Evolutionary conservation across 2,888 invertebrate genomes (phyloP), one percentile per base, ranked within the genome.

Genomic region (Neoascia interrupta): DNA sequence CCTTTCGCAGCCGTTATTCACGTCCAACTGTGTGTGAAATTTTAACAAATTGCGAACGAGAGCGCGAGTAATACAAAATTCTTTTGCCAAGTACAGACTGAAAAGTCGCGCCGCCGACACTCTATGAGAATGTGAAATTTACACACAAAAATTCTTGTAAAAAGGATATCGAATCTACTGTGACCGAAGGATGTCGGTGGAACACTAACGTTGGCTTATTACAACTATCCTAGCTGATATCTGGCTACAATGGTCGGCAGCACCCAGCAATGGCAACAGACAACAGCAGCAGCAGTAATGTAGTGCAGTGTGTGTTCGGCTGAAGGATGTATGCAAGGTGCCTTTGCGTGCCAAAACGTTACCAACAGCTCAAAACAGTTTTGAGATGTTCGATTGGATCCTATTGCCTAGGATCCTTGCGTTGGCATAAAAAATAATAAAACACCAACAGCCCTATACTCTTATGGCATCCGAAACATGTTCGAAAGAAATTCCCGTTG

Each of bases 1-100:
- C 85, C 88, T 87, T 85, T 86, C 87, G 85, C 86, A 85, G 85
- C 85, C 85, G 87, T 86, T 85, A 86, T 87, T 88, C 88, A 87
- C 88, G 87, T 84, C 86, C 84, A 87, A 88, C 88, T 88, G 88
- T 73, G 53, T 47, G 31, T 41, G 23, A 26, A 47, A 34, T 41
- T 28, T 45, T 45, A 76, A 73, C 60, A 47, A 72, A 54, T 47
- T 34, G 53, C 70, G 11, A 51, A 23, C 21, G 31, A 28, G 21
- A 28, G 51, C 45, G 39, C 54, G 36, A 39, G 41, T 41, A 36
- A 69, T 49, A 39, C 34, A 41, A 18, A 41, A 15, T 39, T 26
- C 36, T 41, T 41, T 28, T 15, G 23, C 54, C n/a, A n/a, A n/a
- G n/a, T n/a, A n/a, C n/a, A n/a, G n/a, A 66, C 41, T 69, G 34